A percentile compares a stretch with the other conserved stretches of the same genome.
Conservation (phyloP, 2,888 invertebrate species). For the Phalera bucephala region DNA sequence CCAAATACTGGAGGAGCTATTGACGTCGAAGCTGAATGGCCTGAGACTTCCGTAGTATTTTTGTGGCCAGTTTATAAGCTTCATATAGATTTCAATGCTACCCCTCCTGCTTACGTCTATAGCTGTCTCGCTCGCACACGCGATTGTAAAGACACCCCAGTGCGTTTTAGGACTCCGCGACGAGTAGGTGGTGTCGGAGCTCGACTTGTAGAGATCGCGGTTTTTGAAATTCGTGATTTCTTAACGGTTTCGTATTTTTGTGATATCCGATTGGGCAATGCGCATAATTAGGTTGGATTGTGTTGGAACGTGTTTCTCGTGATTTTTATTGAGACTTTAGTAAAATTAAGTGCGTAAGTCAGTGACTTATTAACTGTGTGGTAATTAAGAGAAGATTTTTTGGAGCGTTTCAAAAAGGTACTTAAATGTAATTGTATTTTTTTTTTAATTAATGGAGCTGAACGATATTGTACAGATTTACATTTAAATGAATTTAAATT, state of each 20-base stretch:
- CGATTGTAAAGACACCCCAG: slow-evolving; percentile 49
- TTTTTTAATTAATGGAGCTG: no score
- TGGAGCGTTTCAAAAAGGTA: neutral
- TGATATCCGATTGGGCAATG: neutral
- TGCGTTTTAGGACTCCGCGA: slow-evolving; percentile 50
- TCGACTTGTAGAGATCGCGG: slow-evolving; percentile 32
- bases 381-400: neutral
- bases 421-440: no score
- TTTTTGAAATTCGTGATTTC: slow-evolving; percentile 18
- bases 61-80: slow-evolving; percentile 50
- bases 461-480: no score
- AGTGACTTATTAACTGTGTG: neutral
- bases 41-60: slow-evolving; percentile 42
- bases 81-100: slow-evolving; percentile 56
- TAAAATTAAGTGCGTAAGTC: neutral
- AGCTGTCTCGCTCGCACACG: slow-evolving; percentile 48
- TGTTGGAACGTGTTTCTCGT: neutral
- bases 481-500: no score
- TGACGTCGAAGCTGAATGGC: slow-evolving; percentile 36
- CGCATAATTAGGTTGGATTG: neutral
- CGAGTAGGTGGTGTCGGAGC: slow-evolving; percentile 34
- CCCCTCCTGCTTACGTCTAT: slow-evolving; percentile 41
- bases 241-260: slow-evolving; percentile 3
- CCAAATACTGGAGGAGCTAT: slow-evolving; percentile 31
- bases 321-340: neutral